phyloP scores from a whole-genome alignment of 2,797 vertebrate genomes.

The Lophotriccus pileatus region DNA sequence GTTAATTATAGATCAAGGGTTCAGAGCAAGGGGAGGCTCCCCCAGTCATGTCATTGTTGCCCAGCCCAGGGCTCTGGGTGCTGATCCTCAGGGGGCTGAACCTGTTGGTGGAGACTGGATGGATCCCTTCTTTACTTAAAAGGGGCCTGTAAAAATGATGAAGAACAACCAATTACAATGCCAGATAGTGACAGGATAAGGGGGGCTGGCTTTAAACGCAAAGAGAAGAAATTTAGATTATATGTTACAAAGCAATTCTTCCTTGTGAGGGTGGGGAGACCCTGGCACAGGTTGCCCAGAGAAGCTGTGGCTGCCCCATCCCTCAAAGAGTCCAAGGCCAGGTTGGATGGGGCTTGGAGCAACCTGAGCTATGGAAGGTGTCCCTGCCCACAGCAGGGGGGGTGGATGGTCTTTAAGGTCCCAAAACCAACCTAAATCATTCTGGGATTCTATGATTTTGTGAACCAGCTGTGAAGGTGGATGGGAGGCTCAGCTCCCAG shows the following conservation, averaged over 20 bases:
- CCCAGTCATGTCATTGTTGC: background rate
- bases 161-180: background rate
- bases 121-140: background rate
- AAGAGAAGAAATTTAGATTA: background rate
- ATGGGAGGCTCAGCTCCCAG: background rate
- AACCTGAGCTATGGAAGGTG: fast-evolving
- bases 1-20: background rate
- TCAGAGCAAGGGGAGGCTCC: background rate
- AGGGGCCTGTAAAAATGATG: background rate
- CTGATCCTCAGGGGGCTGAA: background rate
- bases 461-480: background rate
- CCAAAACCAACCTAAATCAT: background rate
- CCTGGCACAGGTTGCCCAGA: background rate
- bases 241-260: background rate
- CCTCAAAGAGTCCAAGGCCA: background rate
- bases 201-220: background rate
- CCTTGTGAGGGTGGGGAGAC: fast-evolving
- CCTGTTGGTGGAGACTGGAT: fast-evolving
- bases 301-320: background rate
- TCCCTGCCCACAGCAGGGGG: background rate
- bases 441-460: background rate
- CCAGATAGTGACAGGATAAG: background rate
- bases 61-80: background rate
- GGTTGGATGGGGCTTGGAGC: fast-evolving
- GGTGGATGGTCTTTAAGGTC: fast-evolving